A percentile compares a stretch with the other conserved stretches of the same genome.
Evolutionary conservation across 1,140 invertebrate species (phyloP).

Genomic region (Solenopsis invicta): DNA sequence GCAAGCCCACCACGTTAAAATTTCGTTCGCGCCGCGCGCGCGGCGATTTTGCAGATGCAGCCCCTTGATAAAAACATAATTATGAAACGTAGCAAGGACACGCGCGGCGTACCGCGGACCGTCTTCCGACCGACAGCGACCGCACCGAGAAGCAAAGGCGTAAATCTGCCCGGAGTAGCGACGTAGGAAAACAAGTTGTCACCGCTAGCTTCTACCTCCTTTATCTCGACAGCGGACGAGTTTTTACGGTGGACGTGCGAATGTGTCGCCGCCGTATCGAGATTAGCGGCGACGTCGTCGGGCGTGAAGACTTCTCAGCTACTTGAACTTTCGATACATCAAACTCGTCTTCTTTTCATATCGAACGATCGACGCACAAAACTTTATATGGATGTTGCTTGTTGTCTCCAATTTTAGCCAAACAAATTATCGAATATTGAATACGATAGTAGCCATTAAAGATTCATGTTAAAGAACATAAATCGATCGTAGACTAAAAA

Average conservation of each 20-base stretch:
- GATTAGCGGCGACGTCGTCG: conserved; percentile 36
- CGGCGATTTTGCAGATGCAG: conserved; percentile 35
- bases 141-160: conserved; percentile 25
- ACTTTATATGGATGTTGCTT: not conserved
- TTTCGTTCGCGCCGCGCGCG: conserved; percentile 34
- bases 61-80: conserved; percentile 59
- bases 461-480: not conserved
- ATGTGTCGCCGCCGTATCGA: conserved; percentile 42
- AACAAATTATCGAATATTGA: not conserved
- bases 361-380: not conserved
- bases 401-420: not conserved
- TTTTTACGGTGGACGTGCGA: conserved; percentile 43
- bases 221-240: conserved; percentile 51
- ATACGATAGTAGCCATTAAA: not conserved
- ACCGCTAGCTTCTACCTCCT: conserved; percentile 37
- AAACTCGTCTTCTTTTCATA: not conserved
- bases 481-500: not conserved
- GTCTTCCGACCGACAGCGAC: conserved; percentile 44
- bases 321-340: conserved; percentile 30
- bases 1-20: conserved; percentile 38
- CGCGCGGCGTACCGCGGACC: conserved; percentile 11
- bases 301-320: conserved; percentile 34
- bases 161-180: conserved; percentile 43
- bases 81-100: conserved; percentile 52
- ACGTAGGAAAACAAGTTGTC: conserved; percentile 64